Percentiles rank a stretch among this genome's conserved stretches.
These are phyloP conservation scores for Arrhopalites spinosus DNA, from an alignment of 2,888 invertebrate genomes.

Conservation along the genomic window DNA sequence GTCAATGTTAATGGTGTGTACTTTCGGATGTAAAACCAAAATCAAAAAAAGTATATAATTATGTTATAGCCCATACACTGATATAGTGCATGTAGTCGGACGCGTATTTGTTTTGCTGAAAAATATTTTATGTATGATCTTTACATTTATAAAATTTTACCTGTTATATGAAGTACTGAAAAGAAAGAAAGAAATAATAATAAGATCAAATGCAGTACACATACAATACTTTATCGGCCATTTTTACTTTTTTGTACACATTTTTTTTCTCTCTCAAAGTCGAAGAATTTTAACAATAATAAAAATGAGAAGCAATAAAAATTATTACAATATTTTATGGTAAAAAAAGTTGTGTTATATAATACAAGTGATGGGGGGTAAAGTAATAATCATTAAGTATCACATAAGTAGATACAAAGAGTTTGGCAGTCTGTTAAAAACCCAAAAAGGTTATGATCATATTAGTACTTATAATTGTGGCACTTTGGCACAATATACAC, in stretches of 20 bases:
- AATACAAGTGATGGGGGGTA: background rate
- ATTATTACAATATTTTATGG: background rate
- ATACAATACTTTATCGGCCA: conserved; percentile 2
- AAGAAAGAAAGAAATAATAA: background rate
- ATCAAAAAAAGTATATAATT: background rate
- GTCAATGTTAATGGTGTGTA: too few species aligned
- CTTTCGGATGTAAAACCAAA: background rate
- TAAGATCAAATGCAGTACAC: background rate
- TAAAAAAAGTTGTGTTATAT: background rate
- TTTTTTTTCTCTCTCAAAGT: background rate
- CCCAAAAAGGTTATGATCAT: conserved; percentile 20
- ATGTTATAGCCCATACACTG: background rate
- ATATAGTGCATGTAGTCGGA: background rate
- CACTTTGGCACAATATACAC: conserved; percentile 27
- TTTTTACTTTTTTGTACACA: conserved; percentile 27
- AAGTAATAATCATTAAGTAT: background rate
- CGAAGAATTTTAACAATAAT: conserved; percentile 9
- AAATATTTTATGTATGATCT: background rate
- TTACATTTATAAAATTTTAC: too few species aligned
- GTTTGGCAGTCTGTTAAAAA: conserved; percentile 38
- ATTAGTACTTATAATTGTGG: conserved; percentile 6
- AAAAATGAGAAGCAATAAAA: background rate
- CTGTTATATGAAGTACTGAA: background rate
- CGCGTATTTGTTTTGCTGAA: background rate
- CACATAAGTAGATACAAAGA: conserved; percentile 10